Conservation (phyloP, 2,888 invertebrate genomes). For the Sepioteuthis lessoniana region DNA sequence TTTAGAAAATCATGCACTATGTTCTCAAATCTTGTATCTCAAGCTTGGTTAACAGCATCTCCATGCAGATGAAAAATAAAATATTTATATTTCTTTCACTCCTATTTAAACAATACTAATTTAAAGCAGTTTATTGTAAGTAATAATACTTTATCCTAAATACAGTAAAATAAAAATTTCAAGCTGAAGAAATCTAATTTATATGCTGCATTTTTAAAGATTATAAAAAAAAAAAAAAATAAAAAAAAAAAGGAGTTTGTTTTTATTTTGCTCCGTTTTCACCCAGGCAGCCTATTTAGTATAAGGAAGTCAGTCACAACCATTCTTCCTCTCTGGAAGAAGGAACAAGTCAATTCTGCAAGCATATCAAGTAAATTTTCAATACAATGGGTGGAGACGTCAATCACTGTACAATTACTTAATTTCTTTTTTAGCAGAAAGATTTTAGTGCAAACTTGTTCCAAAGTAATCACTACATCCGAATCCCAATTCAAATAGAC, state of each 20-base stretch:
- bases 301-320: neutral
- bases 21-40: neutral
- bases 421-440: neutral
- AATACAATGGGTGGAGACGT: neutral
- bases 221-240: neutral
- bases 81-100: neutral
- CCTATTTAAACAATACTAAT: neutral
- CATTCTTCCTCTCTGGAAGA: neutral
- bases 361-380: neutral
- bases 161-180: neutral
- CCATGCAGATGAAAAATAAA: slow-evolving; percentile 8
- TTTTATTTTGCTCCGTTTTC: neutral
- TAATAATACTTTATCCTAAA: neutral
- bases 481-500: neutral
- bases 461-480: neutral
- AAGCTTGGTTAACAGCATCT: neutral
- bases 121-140: neutral
- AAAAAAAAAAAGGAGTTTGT: neutral
- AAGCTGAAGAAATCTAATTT: neutral
- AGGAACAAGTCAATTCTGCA: slow-evolving; percentile 21
- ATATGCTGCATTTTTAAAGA: slow-evolving; percentile 5
- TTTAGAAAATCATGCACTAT: neutral
- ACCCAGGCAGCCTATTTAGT: neutral
- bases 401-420: slow-evolving; percentile 23
- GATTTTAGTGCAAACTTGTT: neutral